Conservation (phyloP, 2,113 vertebrate species). For the Thryonomys swinderianus region DNA sequence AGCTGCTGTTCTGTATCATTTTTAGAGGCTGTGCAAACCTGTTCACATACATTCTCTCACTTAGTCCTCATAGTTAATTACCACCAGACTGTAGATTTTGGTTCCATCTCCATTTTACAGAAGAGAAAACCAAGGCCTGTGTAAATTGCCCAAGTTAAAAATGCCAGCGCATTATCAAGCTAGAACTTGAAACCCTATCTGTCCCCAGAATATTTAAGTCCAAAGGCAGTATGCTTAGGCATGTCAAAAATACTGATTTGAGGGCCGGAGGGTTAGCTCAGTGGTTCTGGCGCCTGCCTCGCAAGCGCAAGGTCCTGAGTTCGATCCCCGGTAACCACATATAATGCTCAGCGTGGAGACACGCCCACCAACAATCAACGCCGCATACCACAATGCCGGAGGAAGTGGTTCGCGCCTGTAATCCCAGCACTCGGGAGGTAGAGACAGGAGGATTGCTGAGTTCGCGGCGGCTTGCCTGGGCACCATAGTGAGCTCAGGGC, state of each 20-base stretch:
- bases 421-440: too few species aligned
- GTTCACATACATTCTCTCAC: neutral
- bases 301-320: too few species aligned
- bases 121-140: neutral
- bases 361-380: too few species aligned
- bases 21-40: neutral
- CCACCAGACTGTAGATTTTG: neutral
- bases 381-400: too few species aligned
- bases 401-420: too few species aligned
- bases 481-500: too few species aligned
- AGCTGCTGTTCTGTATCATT: neutral
- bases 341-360: too few species aligned
- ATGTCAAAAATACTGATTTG: conserved; percentile 37
- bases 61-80: neutral
- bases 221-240: conserved; percentile 24
- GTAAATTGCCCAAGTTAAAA: conserved; percentile 24
- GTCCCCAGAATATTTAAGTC: neutral
- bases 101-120: neutral
- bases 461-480: too few species aligned
- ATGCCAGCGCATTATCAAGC: neutral
- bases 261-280: too few species aligned
- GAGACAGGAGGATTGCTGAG: too few species aligned
- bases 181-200: conserved; percentile 34
- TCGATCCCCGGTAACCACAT: too few species aligned
- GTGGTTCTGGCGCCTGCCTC: too few species aligned